These are phyloP conservation scores for Leptonema lineaticorne DNA, from an alignment of 1,140 invertebrate genomes.

Conservation along the genomic window DNA sequence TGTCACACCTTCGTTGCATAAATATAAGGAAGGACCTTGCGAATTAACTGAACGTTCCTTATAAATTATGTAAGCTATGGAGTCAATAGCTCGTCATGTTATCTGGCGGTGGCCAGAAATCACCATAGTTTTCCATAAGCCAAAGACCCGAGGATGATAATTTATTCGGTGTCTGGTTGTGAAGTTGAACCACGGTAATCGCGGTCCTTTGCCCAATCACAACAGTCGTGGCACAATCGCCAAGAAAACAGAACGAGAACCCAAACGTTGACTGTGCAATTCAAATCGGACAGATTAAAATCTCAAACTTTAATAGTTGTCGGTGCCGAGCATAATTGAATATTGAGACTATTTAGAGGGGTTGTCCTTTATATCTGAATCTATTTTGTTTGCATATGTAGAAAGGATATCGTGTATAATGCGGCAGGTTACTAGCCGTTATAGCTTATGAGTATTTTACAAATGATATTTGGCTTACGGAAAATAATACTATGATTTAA, in stretches of 20 bases:
- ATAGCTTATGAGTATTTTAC: no score
- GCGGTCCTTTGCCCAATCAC: no score
- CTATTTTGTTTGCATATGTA: no score
- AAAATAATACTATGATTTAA: no score
- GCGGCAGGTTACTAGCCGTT: no score
- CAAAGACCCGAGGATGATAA: slow-evolving; percentile 9
- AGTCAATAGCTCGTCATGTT: slow-evolving; percentile 20
- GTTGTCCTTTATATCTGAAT: no score
- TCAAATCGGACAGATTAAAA: slow-evolving; percentile 30
- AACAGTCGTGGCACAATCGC: background rate
- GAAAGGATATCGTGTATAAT: no score
- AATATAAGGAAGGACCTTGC: background rate
- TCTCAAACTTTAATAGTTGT: slow-evolving; percentile 16
- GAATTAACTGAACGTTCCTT: background rate
- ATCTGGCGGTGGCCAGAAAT: slow-evolving; percentile 12
- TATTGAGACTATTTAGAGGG: no score
- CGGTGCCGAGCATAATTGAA: slow-evolving; percentile 1
- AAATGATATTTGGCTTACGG: no score
- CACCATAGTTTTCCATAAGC: slow-evolving; percentile 32
- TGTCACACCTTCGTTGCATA: background rate
- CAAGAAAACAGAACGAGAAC: no score
- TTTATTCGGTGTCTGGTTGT: slow-evolving; percentile 26
- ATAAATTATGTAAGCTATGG: slow-evolving; percentile 10
- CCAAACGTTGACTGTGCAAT: slow-evolving; percentile 26
- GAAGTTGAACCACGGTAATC: slow-evolving; percentile 11